Conservation (phyloP, 2,888 invertebrate species). For the Hipparchia sbordonii region DNA sequence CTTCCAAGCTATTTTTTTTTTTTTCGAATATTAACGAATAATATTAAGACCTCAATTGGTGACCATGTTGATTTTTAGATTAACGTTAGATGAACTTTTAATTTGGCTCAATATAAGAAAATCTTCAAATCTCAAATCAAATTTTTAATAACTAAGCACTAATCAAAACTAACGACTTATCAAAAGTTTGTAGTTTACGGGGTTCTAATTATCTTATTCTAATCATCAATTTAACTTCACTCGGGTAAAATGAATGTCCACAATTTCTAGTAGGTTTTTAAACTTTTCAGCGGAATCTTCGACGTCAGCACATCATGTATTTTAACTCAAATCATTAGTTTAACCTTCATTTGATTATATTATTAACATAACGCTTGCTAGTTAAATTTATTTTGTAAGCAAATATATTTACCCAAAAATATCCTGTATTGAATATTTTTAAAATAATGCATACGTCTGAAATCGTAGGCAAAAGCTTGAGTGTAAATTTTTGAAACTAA, state of each 20-base stretch:
- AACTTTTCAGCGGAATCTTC: conserved; percentile 51
- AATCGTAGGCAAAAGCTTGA: conserved; percentile 46
- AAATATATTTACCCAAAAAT: conserved; percentile 26
- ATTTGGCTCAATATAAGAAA: too few relatives aligned
- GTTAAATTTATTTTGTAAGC: conserved; percentile 32
- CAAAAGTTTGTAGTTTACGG: conserved; percentile 2
- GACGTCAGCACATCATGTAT: conserved; percentile 79
- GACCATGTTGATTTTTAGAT: too few relatives aligned
- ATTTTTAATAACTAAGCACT: not conserved
- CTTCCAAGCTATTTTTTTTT: too few relatives aligned
- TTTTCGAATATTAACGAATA: too few relatives aligned
- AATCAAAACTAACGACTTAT: not conserved
- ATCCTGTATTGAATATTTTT: conserved; percentile 18
- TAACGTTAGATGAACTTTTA: too few relatives aligned
- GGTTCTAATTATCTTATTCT: conserved; percentile 39
- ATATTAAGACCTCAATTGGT: too few relatives aligned
- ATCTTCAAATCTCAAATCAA: too few relatives aligned
- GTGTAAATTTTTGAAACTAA: not conserved
- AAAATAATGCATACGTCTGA: conserved; percentile 42
- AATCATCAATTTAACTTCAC: conserved; percentile 43
- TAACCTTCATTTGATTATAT: conserved; percentile 31
- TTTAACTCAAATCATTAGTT: conserved; percentile 43
- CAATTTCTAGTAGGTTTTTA: conserved; percentile 52
- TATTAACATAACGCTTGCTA: conserved; percentile 34
- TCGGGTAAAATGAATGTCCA: conserved; percentile 49